These are phyloP conservation scores for Ascaphus truei DNA, from an alignment of 2,113 vertebrate species.

Conservation along the genomic window DNA sequence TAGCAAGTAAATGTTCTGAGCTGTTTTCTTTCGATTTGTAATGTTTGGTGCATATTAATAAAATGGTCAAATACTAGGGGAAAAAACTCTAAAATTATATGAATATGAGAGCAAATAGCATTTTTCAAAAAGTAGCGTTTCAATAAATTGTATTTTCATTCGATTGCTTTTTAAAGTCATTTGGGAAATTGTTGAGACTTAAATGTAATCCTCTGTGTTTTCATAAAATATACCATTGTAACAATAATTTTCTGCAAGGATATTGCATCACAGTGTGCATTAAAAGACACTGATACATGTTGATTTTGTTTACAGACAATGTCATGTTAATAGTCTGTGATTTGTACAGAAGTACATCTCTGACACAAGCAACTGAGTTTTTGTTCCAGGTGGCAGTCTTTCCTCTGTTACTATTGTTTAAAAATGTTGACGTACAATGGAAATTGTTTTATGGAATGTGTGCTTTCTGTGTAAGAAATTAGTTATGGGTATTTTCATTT, in stretches of 20 bases:
- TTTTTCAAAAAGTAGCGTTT: conserved; percentile 68
- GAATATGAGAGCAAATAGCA: conserved; percentile 70
- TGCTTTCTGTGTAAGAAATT: no score
- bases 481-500: no score
- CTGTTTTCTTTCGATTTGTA: conserved; percentile 79
- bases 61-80: conserved; percentile 68
- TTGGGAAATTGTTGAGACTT: conserved; percentile 71
- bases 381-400: no score
- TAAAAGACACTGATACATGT: conserved; percentile 40
- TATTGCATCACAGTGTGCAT: conserved; percentile 48
- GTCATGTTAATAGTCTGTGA: not conserved
- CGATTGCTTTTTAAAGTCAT: conserved; percentile 73
- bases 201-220: conserved; percentile 64
- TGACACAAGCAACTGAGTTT: no score
- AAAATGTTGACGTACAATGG: no score
- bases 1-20: conserved; percentile 84
- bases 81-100: conserved; percentile 65
- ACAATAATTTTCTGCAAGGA: conserved; percentile 64
- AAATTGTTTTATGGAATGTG: no score
- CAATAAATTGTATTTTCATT: conserved; percentile 66
- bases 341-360: not conserved
- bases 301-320: not conserved
- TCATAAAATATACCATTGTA: conserved; percentile 62
- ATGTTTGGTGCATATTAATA: conserved; percentile 89
- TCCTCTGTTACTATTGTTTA: no score